Evolutionary conservation across 1,140 invertebrate genomes (phyloP).

Genomic region (Formica exsecta): DNA sequence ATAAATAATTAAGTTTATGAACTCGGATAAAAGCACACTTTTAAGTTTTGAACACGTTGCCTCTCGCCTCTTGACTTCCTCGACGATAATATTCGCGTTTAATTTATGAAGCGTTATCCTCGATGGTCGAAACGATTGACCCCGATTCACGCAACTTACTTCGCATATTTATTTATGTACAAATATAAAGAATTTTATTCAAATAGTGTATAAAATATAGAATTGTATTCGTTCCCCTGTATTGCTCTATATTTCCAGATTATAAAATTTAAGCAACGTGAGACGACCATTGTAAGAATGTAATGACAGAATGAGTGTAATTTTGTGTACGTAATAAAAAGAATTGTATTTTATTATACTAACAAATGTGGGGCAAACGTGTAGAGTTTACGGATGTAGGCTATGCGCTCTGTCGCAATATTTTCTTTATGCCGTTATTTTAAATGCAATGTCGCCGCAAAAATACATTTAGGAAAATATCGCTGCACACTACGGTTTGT

Average conservation of each 20-base stretch:
- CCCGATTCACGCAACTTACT: neutral
- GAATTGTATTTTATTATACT: neutral
- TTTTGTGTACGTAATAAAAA: neutral
- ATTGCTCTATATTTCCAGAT: neutral
- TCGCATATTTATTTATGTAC: neutral
- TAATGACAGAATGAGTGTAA: constrained; percentile 16
- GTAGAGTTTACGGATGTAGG: neutral
- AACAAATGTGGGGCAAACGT: constrained; percentile 3
- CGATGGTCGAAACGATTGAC: constrained; percentile 39
- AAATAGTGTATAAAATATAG: neutral
- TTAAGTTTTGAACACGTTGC: constrained; percentile 64
- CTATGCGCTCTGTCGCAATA: neutral
- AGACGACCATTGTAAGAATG: neutral
- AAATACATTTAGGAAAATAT: constrained; percentile 71
- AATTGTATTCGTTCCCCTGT: neutral
- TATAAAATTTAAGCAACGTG: neutral
- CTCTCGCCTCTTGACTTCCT: constrained; percentile 31
- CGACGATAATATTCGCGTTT: constrained; percentile 34
- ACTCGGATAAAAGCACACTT: constrained; percentile 64
- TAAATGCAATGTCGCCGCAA: constrained; percentile 17
- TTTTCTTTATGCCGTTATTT: constrained; percentile 20
- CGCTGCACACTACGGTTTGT: constrained; percentile 64
- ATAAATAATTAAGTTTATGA: constrained; percentile 73
- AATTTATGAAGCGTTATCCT: neutral
- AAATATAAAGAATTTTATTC: neutral